Conservation (phyloP, 2,797 vertebrate species). For the Tolypeutes matacus region DNA sequence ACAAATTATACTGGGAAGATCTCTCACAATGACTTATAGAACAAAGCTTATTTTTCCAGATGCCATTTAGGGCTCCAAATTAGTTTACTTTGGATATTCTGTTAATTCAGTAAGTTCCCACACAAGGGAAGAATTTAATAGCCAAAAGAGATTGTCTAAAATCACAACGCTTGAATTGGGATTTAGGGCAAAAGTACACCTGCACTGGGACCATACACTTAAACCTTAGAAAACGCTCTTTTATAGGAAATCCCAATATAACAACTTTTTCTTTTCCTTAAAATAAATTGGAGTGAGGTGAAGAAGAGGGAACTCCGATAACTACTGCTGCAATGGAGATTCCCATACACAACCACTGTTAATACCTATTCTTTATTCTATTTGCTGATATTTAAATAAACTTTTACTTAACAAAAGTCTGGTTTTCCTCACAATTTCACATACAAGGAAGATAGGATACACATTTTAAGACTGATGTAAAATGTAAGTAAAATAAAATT, state of each 20-base stretch:
- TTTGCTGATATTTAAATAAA: background rate
- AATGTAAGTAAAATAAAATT: background rate
- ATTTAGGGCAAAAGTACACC: background rate
- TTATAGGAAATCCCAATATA: background rate
- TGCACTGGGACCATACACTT: background rate
- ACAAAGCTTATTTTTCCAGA: background rate
- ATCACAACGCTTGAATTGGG: background rate
- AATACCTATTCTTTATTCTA: background rate
- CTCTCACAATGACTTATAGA: background rate
- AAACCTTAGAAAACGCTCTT: background rate
- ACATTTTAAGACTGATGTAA: background rate
- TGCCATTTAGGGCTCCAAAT: accelerated
- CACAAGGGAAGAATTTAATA: background rate
- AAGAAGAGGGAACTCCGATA: background rate
- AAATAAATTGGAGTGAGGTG: background rate
- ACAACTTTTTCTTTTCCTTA: background rate
- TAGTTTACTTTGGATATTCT: too few relatives aligned
- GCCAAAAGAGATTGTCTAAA: background rate
- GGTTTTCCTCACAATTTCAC: background rate
- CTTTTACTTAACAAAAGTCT: background rate
- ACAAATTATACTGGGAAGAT: background rate
- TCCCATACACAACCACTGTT: accelerated
- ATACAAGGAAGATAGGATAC: background rate
- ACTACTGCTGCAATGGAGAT: too few relatives aligned
- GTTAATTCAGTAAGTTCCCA: background rate